Base-by-base conservation (phyloP, 2,797 vertebrate genomes). In the Aldrovandia affinis region DNA sequence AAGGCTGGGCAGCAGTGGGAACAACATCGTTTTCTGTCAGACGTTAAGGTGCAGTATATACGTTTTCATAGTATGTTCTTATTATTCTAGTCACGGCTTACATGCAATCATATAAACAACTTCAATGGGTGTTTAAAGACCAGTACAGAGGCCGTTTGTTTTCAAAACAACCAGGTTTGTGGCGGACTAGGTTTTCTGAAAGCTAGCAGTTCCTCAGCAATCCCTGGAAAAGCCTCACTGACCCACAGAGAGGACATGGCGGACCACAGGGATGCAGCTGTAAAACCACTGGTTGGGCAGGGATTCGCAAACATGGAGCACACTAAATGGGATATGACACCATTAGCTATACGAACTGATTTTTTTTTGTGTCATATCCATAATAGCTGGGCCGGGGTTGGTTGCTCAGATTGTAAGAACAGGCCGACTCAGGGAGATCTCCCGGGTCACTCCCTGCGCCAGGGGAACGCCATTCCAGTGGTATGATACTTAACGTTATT, bases 341-440 rank as follows among this genome's bases (percentile, higher is more conserved):
- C 14, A 1, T 42, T 22, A 73, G 18, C 39, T 73, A 73, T 7
- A 39, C 39, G 14, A 39, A 73, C 36, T 73, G 36, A 15, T 18
- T 73, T 18, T 73, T 70, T 65, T 65, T 65, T 73, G 39, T 73
- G 68, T 39, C 68, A 73, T 73, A 39, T 30, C 28, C 28, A 61
- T 10, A 65, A 15, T 65, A 73, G 68, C 68, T 73, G 33, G 30
- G 18, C 68, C 3, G 68, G 63, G 30, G 33, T 33, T 65, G 63
- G 28, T 9, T 33, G 28, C 28, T 36, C 12, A 36, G 30, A 73
- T 14, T 73, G 68, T 14, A 39, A 22, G 36, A 68, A 18, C 65
- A 68, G 65, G 59, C 7, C 59, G n/a, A 33, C 28, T 28, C n/a
- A 73, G 33, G 36, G 18, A 73, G 9, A 20, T 73, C 36, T 14